Conservation (phyloP, 1,140 invertebrate genomes). For the Sarcophaga peregrina region DNA sequence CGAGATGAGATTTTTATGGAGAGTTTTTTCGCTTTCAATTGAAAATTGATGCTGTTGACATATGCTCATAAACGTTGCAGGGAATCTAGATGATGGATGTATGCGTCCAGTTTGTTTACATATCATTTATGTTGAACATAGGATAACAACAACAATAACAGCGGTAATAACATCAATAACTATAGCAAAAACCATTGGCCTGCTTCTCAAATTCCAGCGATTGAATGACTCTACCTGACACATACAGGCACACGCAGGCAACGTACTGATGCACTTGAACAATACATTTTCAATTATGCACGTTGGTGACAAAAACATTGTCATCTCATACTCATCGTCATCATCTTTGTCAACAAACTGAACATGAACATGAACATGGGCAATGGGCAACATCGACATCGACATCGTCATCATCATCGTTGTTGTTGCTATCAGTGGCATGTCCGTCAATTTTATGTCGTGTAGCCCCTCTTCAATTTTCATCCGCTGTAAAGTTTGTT, state of each 20-base stretch:
- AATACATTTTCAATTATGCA: slow-evolving; percentile 16
- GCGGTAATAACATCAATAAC: not conserved
- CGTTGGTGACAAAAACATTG: slow-evolving; percentile 8
- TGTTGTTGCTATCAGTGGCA: not conserved
- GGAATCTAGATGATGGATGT: not conserved
- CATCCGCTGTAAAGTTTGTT: not conserved
- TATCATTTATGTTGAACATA: slow-evolving; percentile 19
- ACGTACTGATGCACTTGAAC: not conserved
- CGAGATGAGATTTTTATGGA: not conserved
- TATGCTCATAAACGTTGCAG: not conserved
- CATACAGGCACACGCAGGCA: too few relatives aligned
- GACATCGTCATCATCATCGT: not conserved
- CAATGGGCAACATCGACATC: not conserved
- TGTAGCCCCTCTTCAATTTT: slow-evolving; percentile 1
- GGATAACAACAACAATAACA: not conserved
- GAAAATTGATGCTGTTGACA: slow-evolving; percentile 18
- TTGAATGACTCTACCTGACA: not conserved
- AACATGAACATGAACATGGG: not conserved
- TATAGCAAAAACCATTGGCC: not conserved
- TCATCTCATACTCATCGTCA: not conserved
- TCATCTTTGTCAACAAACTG: not conserved
- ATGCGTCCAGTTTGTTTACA: not conserved
- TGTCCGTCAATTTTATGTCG: slow-evolving; percentile 8
- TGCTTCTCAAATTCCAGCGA: not conserved
- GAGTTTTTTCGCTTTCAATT: not conserved